Conservation (phyloP, 2,797 vertebrate genomes). For the Meda fulgida region DNA sequence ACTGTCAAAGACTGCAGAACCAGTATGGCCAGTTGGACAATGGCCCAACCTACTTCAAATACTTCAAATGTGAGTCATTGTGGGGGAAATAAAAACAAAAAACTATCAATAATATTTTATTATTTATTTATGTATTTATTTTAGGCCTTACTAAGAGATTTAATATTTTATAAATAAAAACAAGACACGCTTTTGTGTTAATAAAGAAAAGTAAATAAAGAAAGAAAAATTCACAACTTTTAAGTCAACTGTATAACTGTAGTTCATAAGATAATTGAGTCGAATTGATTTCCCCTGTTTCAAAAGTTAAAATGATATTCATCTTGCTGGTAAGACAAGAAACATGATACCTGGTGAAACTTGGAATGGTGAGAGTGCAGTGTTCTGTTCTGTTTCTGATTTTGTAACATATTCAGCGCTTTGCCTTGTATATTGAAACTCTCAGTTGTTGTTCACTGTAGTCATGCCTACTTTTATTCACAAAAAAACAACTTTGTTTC, state of each 20-base stretch:
- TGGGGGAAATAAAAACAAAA: not conserved
- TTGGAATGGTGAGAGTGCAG: not conserved
- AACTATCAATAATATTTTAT: not conserved
- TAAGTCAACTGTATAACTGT: not conserved
- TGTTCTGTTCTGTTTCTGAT: not conserved
- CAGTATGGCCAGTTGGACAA: not conserved
- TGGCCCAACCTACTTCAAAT: not conserved
- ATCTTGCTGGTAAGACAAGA: not conserved
- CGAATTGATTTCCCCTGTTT: not conserved
- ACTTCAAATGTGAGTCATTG: not conserved
- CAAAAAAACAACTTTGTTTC: not conserved
- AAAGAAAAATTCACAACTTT: not conserved
- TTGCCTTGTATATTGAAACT: no score
- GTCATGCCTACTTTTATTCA: not conserved
- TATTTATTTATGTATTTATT: not conserved
- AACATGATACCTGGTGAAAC: not conserved
- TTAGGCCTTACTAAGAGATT: not conserved
- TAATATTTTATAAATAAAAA: not conserved
- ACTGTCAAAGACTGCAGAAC: not conserved
- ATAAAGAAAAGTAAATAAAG: no score
- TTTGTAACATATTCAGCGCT: not conserved
- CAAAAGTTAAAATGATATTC: not conserved
- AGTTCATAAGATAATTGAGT: not conserved
- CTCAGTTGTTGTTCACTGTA: slow-evolving; percentile 3
- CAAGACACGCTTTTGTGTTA: not conserved